These are phyloP conservation scores for Nibea albiflora DNA, from an alignment of 2,113 vertebrate species.

Conservation along the genomic window DNA sequence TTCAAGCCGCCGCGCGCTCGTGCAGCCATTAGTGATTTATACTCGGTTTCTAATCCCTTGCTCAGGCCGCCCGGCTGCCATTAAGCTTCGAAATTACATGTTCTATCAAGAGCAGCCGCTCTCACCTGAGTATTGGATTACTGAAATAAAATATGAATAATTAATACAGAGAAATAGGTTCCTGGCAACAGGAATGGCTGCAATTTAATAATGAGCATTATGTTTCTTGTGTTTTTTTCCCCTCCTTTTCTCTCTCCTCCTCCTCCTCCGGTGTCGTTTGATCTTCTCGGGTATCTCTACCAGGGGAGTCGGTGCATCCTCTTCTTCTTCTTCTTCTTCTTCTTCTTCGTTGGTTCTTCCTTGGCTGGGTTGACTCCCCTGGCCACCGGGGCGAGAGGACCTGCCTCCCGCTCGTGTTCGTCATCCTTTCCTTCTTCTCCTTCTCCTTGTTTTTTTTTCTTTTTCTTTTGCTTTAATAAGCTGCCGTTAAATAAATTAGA, in stretches of 20 bases:
- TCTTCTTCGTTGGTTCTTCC: slow-evolving; percentile 52
- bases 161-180: slow-evolving; percentile 98
- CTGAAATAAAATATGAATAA: slow-evolving; percentile 99
- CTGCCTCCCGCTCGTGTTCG: slow-evolving; percentile 48
- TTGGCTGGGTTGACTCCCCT: slow-evolving; percentile 43
- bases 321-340: slow-evolving; percentile 54
- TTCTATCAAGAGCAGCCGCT: slow-evolving; percentile 87
- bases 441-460: slow-evolving; percentile 16
- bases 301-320: slow-evolving; percentile 62
- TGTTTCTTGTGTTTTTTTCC: slow-evolving; percentile 78
- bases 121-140: slow-evolving; percentile 99
- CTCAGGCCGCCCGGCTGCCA: slow-evolving; percentile 84
- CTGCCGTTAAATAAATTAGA: slow-evolving; percentile 78
- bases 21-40: slow-evolving; percentile 81
- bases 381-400: slow-evolving; percentile 59
- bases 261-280: slow-evolving; percentile 82
- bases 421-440: slow-evolving; percentile 30
- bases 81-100: slow-evolving; percentile 93
- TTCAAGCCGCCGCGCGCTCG: slow-evolving; percentile 56
- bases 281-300: slow-evolving; percentile 87
- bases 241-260: slow-evolving; percentile 62
- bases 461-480: slow-evolving; percentile 66
- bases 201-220: slow-evolving; percentile 98
- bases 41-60: slow-evolving; percentile 66
- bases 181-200: slow-evolving; percentile 93